Percentiles rank a stretch among this genome's conserved stretches.
phyloP scores from a whole-genome alignment of 1,140 invertebrate genomes.

The Drosophila biarmipes region DNA sequence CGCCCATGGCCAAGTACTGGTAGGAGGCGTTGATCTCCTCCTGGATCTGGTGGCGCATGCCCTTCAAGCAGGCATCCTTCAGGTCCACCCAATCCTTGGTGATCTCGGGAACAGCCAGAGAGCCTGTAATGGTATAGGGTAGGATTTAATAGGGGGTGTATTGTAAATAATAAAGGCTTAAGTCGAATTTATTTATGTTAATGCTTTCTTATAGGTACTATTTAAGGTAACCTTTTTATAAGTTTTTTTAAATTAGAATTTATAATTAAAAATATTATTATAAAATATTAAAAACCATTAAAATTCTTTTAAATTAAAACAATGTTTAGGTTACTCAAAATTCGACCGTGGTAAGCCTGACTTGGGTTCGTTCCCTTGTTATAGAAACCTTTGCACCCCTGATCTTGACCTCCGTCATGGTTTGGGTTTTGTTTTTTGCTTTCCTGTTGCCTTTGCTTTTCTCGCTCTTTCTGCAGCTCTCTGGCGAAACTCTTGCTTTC shows the following conservation, averaged over 20 bases:
- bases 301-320: too few relatives aligned
- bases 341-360: not conserved
- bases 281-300: too few relatives aligned
- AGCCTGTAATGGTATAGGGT: slow-evolving; percentile 27
- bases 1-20: slow-evolving; percentile 93
- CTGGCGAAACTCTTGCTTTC: slow-evolving; percentile 46
- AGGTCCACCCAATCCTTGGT: slow-evolving; percentile 89
- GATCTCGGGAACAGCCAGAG: slow-evolving; percentile 46
- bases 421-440: slow-evolving; percentile 5
- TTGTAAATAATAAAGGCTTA: too few relatives aligned
- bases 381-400: slow-evolving; percentile 35
- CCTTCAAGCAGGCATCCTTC: slow-evolving; percentile 86
- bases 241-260: too few relatives aligned
- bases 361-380: not conserved
- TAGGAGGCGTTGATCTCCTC: slow-evolving; percentile 91
- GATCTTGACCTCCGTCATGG: slow-evolving; percentile 32
- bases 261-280: too few relatives aligned
- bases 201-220: too few relatives aligned
- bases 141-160: not conserved
- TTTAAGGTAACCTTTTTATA: too few relatives aligned
- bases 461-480: slow-evolving; percentile 27
- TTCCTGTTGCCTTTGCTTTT: not conserved
- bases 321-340: not conserved
- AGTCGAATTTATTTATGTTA: not conserved
- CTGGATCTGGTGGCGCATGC: slow-evolving; percentile 90